Evolutionary conservation across 2,113 vertebrate species (phyloP), one percentile per base, ranked within the genome.

Genomic region (Lates calcarifer): DNA sequence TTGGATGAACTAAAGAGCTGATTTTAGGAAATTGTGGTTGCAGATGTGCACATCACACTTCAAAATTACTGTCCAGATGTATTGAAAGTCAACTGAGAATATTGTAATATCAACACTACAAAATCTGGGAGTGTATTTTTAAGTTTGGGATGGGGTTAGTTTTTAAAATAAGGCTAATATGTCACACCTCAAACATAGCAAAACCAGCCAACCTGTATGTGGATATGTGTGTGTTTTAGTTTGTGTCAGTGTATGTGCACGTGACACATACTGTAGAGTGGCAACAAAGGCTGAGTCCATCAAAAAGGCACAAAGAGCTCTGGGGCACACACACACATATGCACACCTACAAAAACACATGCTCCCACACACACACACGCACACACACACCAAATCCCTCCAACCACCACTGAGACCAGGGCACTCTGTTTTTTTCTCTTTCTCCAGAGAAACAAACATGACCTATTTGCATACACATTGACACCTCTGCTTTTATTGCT

Each of bases 241-340:
- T 49, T 55, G 49, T 74, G 49, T 74, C 14, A 26, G 26, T 75
- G 66, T 45, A 3, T 9, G 61, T 77, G 65, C 71, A 61, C 79
- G 76, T 79, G 70, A 86, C 84, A 86, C 35, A 64, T 17, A n/a
- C n/a, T n/a, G n/a, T n/a, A 74, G 73, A 91, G 73, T 85, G 83
- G 79, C 83, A 84, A 92, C 85, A 92, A 89, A 81, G 77, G 76
- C 84, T 68, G 72, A 83, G 71, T 64, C 85, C 69, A 90, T 87
- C 72, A 60, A 81, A 91, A 85, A 87, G 74, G 86, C 82, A 88
- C 85, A 92, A 51, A 93, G 72, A 69, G 56, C 82, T 82, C 76
- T 33, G 61, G 61, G 74, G 77, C 78, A 70, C 74, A 86, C 67
- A 56, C n/a, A 33, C 26, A 68, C 60, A 56, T 41, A 71, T 24